These are phyloP conservation scores for Habropoda laboriosa DNA, from an alignment of 1,140 invertebrate species.

Conservation along the genomic window DNA sequence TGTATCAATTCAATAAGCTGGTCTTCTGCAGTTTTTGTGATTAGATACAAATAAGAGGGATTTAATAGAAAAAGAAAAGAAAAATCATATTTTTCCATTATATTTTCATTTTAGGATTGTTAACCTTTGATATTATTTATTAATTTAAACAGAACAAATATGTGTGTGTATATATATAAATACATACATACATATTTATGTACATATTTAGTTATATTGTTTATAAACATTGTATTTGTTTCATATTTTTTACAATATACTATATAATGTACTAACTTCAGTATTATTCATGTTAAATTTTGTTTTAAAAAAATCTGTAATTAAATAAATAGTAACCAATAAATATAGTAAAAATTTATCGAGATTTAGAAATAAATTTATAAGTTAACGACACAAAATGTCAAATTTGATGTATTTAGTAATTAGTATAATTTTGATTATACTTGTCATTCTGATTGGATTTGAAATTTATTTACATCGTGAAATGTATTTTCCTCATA, in stretches of 20 bases:
- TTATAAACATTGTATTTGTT: not conserved
- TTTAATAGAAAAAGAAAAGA: not conserved
- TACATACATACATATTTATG: not conserved
- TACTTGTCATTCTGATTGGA: conserved; percentile 67
- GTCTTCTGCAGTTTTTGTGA: not conserved
- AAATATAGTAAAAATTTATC: conserved; percentile 25
- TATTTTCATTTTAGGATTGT: not conserved
- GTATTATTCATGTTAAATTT: conserved; percentile 17
- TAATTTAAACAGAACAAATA: not conserved
- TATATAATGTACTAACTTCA: conserved; percentile 34
- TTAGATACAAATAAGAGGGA: too few relatives aligned
- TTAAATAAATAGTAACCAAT: conserved; percentile 34
- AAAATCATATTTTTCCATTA: not conserved
- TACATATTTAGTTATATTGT: not conserved
- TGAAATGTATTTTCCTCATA: conserved; percentile 70
- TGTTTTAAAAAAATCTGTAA: conserved; percentile 9
- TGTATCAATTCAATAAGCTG: not conserved
- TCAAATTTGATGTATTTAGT: conserved; percentile 58
- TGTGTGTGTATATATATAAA: not conserved
- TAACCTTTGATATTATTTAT: conserved; percentile 3
- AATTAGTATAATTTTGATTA: conserved; percentile 47
- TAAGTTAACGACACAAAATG: conserved; percentile 27
- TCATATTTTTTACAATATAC: too few relatives aligned
- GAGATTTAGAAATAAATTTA: not conserved
- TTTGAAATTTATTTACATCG: conserved; percentile 73